Percentiles rank a stretch among this genome's conserved stretches.
phyloP scores from a whole-genome alignment of 2,113 vertebrate genomes.

The Calonectris borealis region DNA sequence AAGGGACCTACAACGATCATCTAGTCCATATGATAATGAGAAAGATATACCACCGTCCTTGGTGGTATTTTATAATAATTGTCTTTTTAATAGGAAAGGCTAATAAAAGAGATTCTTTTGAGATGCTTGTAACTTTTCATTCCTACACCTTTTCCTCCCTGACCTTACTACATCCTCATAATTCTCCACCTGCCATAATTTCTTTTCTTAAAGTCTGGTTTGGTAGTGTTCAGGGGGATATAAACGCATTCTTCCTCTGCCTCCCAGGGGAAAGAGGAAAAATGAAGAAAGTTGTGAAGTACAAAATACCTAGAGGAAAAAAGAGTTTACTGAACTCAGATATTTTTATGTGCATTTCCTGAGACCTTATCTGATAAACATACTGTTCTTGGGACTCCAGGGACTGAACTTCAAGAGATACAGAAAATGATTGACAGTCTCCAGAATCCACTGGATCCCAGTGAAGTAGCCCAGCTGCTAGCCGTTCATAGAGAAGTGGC shows the following conservation, averaged over 20 bases:
- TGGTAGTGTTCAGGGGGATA: background rate
- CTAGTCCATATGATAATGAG: background rate
- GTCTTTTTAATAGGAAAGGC: background rate
- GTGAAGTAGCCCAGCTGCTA: constrained; percentile 62
- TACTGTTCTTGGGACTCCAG: constrained; percentile 30
- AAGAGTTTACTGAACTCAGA: background rate
- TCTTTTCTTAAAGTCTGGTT: background rate
- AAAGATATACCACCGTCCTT: background rate
- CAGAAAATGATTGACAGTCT: constrained; percentile 74
- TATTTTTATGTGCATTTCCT: background rate
- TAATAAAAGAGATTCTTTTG: background rate
- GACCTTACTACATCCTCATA: background rate
- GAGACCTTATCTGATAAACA: background rate
- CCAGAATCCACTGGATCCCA: constrained; percentile 63
- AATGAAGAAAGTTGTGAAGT: background rate
- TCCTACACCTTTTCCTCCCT: background rate
- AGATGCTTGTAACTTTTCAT: background rate
- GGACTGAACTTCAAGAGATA: constrained; percentile 74
- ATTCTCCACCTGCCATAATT: background rate
- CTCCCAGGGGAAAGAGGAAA: background rate
- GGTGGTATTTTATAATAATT: background rate
- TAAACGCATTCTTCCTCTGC: background rate
- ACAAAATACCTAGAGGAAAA: background rate
- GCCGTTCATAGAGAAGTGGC: constrained; percentile 68
- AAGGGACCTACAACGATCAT: background rate